These are phyloP conservation scores for Lamellibrachia luymesi DNA, from an alignment of 1,140 invertebrate genomes.

Conservation along the genomic window DNA sequence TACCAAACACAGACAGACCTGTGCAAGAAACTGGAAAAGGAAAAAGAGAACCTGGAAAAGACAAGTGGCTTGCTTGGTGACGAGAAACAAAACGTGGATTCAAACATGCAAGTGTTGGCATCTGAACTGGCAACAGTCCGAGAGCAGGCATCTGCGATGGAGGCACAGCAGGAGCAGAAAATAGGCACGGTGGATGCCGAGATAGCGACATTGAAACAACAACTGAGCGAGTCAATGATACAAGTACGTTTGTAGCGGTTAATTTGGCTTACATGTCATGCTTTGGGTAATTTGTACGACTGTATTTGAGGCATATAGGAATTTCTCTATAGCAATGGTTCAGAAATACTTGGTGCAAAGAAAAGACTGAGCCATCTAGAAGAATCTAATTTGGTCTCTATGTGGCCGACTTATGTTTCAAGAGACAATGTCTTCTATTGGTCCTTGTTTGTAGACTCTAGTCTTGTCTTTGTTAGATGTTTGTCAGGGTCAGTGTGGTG, in stretches of 20 bases:
- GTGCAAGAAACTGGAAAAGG: background rate
- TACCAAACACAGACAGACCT: background rate
- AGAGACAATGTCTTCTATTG: too few relatives aligned
- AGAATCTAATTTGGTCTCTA: too few relatives aligned
- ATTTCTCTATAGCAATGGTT: background rate
- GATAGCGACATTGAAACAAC: background rate
- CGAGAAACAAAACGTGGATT: background rate
- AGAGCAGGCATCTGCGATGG: background rate
- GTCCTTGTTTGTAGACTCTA: too few relatives aligned
- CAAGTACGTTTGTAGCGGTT: background rate
- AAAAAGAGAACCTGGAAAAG: background rate
- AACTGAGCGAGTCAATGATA: background rate
- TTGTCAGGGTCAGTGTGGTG: too few relatives aligned
- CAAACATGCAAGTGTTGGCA: background rate
- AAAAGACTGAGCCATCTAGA: too few relatives aligned
- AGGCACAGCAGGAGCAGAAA: background rate
- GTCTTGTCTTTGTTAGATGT: too few relatives aligned
- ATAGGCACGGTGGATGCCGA: background rate
- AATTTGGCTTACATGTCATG: background rate
- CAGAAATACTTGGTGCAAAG: too few relatives aligned
- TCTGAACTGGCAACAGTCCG: background rate
- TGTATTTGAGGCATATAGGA: background rate
- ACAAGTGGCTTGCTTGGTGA: background rate
- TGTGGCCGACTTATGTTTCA: too few relatives aligned
- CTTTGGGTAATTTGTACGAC: background rate